These are phyloP conservation scores for Pangasius macronema DNA, from an alignment of 2,797 vertebrate genomes.

Conservation along the genomic window DNA sequence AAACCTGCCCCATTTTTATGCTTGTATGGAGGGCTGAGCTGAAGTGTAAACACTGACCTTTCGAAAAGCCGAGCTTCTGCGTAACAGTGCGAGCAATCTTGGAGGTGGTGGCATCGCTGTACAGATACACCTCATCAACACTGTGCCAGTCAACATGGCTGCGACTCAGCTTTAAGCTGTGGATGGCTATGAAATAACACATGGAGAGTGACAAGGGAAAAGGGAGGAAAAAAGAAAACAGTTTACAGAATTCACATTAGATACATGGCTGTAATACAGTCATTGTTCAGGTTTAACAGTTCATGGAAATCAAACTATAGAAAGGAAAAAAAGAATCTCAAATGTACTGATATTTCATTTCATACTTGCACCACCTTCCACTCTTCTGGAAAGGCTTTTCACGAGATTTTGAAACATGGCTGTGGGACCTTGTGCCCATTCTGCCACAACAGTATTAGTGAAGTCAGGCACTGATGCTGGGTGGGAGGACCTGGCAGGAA, in stretches of 20 bases:
- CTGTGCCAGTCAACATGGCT: conserved; percentile 98
- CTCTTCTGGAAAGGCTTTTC: neutral
- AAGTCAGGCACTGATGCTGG: neutral
- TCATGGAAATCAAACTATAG: neutral
- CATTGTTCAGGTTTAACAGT: conserved; percentile 44
- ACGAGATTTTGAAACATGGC: neutral
- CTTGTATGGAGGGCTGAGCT: neutral
- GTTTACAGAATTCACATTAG: neutral
- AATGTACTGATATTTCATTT: conserved; percentile 64
- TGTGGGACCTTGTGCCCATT: neutral
- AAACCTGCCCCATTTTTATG: neutral
- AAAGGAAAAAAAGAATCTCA: neutral
- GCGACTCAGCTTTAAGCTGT: conserved; percentile 92
- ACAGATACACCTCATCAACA: conserved; percentile 95
- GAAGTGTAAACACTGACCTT: conserved; percentile 80
- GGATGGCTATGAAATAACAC: conserved; percentile 78
- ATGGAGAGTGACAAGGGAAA: conserved; percentile 14
- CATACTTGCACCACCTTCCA: conserved; percentile 53
- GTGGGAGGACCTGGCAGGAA: neutral
- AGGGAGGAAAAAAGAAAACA: neutral
- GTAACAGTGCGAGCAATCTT: conserved; percentile 98
- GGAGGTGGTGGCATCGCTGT: conserved; percentile 97
- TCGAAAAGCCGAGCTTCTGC: conserved; percentile 96
- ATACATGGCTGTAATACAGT: neutral
- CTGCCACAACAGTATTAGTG: neutral